Base-by-base conservation (phyloP, 2,113 vertebrate genomes). In the Zapornia atra region DNA sequence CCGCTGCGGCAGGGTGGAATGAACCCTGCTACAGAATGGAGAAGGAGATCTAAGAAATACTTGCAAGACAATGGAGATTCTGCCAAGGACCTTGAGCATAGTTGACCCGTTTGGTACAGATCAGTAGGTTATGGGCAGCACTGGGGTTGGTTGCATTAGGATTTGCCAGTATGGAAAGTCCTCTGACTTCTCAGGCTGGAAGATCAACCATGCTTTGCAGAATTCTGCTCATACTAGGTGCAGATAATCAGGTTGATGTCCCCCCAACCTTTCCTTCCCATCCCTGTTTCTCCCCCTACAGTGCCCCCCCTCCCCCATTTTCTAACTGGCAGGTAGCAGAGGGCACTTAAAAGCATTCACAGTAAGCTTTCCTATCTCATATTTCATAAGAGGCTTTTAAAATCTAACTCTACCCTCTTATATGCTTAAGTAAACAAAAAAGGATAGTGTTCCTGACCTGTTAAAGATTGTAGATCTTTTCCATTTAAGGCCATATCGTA, bases 401-500 rank as follows among this genome's bases (percentile, higher is more conserved):
- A 90, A 84, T 82, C 81, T 75, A 42, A 71, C 61, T 87, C 82
- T 79, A 46, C 75, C 70, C 50, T 94, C 85, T 96, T 82, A 48
- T 11, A 54, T 64, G 65, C 88, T 94, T 96, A 87, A 96, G 84
- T 63, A 94, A 95, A 92, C 90, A 94, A 73, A 95, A 96, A 78
- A 54, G 73, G 64, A 66, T 82, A 82, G 73, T 91, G 68, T 82
- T 96, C 33, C 53, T 82, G 94, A 94, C 85, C 92, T 93, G 90
- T 82, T 91, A 70, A 51, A 86, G 93, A 69, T 61, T 82, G 57
- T 68, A 90, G 82, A 50, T 82, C 60, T 93, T 95, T 93, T 79
- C 94, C 96, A 91, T 95, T 91, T 97, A 97, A 96, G 94, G 90
- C 85, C 44, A 72, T 94, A n/a, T n/a, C 84, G n/a, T 38, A 50